phyloP scores from a whole-genome alignment of 1,140 invertebrate genomes.

The Leptinotarsa defecta region DNA sequence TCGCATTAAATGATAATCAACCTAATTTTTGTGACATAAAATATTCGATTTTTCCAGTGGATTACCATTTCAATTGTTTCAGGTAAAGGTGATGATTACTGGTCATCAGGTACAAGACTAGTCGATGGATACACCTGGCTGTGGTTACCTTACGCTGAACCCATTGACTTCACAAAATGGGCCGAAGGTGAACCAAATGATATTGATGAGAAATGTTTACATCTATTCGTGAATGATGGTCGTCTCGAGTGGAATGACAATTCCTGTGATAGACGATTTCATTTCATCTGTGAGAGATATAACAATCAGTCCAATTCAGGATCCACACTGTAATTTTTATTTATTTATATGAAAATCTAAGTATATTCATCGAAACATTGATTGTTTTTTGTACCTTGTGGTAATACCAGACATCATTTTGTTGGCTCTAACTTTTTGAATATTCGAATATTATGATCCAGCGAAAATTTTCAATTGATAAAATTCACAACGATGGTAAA shows the following conservation, averaged over 20 bases:
- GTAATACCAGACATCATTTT: too few species aligned
- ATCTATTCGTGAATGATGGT: neutral
- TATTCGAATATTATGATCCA: too few species aligned
- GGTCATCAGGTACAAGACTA: conserved; percentile 12
- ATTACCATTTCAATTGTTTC: neutral
- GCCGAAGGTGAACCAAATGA: conserved; percentile 1
- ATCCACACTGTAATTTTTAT: neutral
- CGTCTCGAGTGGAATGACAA: conserved; percentile 14
- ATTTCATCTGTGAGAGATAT: conserved; percentile 20
- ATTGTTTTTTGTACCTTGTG: neutral
- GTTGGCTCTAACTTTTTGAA: too few species aligned
- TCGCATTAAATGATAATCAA: neutral
- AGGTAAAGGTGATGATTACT: conserved; percentile 9
- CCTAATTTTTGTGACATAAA: neutral
- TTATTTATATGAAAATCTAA: neutral
- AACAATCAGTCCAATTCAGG: neutral
- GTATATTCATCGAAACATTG: neutral
- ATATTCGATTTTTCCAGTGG: neutral
- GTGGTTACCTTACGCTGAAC: conserved; percentile 10
- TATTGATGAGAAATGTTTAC: conserved; percentile 17
- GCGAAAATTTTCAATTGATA: too few species aligned
- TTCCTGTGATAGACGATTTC: neutral
- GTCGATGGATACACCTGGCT: conserved; percentile 13
- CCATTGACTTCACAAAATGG: conserved; percentile 9
- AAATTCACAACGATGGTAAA: too few species aligned